These are phyloP conservation scores for Neoarius graeffei DNA, from an alignment of 2,113 vertebrate genomes.

Conservation along the genomic window DNA sequence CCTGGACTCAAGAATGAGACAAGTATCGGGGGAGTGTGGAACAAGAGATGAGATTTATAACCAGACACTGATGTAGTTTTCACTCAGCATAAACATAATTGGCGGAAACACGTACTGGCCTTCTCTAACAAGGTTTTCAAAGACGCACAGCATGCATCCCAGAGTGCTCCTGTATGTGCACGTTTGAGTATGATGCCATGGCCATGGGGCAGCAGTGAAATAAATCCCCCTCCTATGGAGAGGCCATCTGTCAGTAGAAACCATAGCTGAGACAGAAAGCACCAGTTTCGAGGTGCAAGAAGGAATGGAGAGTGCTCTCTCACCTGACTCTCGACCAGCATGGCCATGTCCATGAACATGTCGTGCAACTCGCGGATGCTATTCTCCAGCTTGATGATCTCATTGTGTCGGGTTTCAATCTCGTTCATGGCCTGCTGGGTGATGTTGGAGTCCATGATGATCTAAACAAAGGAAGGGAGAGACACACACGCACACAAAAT, in stretches of 20 bases:
- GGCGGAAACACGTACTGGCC: conserved; percentile 1
- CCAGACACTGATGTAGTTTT: background rate
- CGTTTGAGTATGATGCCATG: conserved; percentile 14
- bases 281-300: background rate
- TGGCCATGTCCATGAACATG: conserved; percentile 99
- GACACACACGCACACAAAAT: background rate
- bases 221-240: conserved; percentile 20
- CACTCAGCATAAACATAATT: background rate
- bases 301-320: conserved; percentile 36
- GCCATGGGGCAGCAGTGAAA: conserved; percentile 22
- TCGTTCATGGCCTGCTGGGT: conserved; percentile 94
- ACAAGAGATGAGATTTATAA: background rate
- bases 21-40: background rate
- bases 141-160: background rate
- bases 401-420: conserved; percentile 91
- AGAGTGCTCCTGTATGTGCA: conserved; percentile 21
- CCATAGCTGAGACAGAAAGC: conserved; percentile 19
- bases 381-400: conserved; percentile 97
- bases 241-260: conserved; percentile 32
- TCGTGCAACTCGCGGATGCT: conserved; percentile 96
- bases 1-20: background rate
- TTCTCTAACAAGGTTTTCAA: conserved; percentile 19
- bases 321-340: conserved; percentile 98
- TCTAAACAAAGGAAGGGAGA: conserved; percentile 68
- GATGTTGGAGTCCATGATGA: conserved; percentile 96